Evolutionary conservation across 92 coral and sea anemone genomes (phyloP).

Genomic region (Desmophyllum pertusum): DNA sequence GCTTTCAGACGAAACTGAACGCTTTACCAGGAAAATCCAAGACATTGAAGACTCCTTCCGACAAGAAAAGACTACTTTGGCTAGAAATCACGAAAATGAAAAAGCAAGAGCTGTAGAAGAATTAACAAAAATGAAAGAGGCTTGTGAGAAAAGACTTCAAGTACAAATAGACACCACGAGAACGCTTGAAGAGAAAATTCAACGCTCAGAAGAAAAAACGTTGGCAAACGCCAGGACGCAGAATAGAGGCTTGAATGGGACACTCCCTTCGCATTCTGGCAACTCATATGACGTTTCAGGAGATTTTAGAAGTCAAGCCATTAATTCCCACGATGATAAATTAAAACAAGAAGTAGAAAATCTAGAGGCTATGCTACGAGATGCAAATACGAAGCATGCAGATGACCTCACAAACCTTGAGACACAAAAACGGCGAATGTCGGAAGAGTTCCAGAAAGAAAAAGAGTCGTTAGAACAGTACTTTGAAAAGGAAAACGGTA

Average conservation of each 20-base stretch:
- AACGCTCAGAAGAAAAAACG: slow-evolving; percentile 52
- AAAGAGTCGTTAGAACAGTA: slow-evolving; percentile 60
- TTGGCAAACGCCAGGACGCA: slow-evolving; percentile 5
- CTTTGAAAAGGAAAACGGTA: slow-evolving; percentile 66
- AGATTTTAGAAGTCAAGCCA: slow-evolving; percentile 18
- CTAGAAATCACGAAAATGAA: slow-evolving; percentile 65
- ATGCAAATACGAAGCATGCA: slow-evolving; percentile 66
- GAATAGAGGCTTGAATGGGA: not conserved
- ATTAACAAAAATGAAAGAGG: slow-evolving; percentile 60
- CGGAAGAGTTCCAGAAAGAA: slow-evolving; percentile 74
- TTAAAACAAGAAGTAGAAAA: slow-evolving; percentile 70
- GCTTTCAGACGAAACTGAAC: slow-evolving; percentile 75
- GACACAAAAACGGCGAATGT: slow-evolving; percentile 68
- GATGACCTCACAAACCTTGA: slow-evolving; percentile 71
- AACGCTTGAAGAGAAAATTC: slow-evolving; percentile 62
- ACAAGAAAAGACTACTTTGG: slow-evolving; percentile 61
- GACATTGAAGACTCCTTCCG: slow-evolving; percentile 78
- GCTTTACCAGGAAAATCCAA: slow-evolving; percentile 69
- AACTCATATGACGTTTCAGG: slow-evolving; percentile 21
- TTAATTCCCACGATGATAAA: slow-evolving; percentile 39
- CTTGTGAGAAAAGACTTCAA: slow-evolving; percentile 60
- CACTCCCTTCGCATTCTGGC: not conserved
- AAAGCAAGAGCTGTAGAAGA: slow-evolving; percentile 73
- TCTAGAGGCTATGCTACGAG: slow-evolving; percentile 58
- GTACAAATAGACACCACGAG: slow-evolving; percentile 54